Base-by-base conservation (phyloP, 2,113 vertebrate species). In the Peucedramus taeniatus region DNA sequence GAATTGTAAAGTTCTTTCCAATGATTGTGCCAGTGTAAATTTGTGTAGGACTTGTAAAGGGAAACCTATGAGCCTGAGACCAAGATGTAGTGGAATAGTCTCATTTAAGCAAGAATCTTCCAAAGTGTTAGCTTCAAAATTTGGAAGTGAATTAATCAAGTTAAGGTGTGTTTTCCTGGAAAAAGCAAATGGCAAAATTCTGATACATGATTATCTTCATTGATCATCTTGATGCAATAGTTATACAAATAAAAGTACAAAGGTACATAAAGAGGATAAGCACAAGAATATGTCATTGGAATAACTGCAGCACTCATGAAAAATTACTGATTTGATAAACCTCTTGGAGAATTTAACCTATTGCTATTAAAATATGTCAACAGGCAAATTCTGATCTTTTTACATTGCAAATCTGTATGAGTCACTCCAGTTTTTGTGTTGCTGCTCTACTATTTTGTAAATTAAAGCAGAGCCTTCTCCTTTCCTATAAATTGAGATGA, bases 11-110 rank as follows among this genome's bases (percentile, higher is more conserved):
- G 5, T 26, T 75, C 20, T 40, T 75, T 92, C 15, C 21, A 6
- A 12, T 54, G 10, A 60, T 12, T 57, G 7, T 2, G 1, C 5
- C 0, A 0, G 12, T 61, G 61, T 31, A 35, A 74, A 77, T 70
- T 56, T 75, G 1, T 54, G 17, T 18, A 45, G 18, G 7, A 50
- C 39, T 72, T 2, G 0, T 31, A 54, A 39, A 56, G 11, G 5
- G 69, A 89, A 83, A 54, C 1, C 17, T 78, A 9, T 5, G 27
- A 75, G 3, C 35, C 17, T 63, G 24, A 79, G 19, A 70, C 8
- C 7, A 57, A 86, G 82, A 57, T 44, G 10, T 4, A 37, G 10
- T 40, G 39, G 10, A 61, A 51, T 47, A 72, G 9, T 10, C 11
- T 84, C 23, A 60, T 10, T 49, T 26, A 28, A 84, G 9, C 17